phyloP scores from a whole-genome alignment of 2,113 vertebrate genomes.

The Solea solea region DNA sequence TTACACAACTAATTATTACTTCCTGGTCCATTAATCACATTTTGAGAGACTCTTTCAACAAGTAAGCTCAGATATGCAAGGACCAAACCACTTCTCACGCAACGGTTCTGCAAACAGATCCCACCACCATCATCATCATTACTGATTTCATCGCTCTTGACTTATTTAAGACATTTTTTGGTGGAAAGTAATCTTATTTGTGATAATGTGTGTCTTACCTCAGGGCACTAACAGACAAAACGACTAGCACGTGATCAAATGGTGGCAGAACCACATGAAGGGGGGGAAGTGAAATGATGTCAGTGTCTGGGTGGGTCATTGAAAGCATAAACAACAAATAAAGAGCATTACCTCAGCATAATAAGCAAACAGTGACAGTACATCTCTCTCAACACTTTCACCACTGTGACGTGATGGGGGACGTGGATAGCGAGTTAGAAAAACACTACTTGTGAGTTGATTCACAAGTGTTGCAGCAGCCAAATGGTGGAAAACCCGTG shows the following conservation, averaged over 20 bases:
- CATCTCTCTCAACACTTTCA: conserved; percentile 56
- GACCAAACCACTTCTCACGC: conserved; percentile 44
- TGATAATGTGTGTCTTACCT: conserved; percentile 59
- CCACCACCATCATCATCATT: conserved; percentile 24
- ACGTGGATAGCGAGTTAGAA: conserved; percentile 31
- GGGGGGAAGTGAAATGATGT: conserved; percentile 62
- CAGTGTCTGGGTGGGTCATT: conserved; percentile 65
- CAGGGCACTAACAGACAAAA: conserved; percentile 32
- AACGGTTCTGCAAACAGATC: conserved; percentile 33
- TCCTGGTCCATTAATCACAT: conserved; percentile 69
- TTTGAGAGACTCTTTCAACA: conserved; percentile 30
- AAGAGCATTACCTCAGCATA: conserved; percentile 70
- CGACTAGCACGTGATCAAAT: conserved; percentile 40
- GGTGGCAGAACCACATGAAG: conserved; percentile 62
- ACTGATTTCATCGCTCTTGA: conserved; percentile 25
- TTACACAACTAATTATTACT: conserved; percentile 64
- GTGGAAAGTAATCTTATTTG: conserved; percentile 59
- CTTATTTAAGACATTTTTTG: conserved; percentile 54
- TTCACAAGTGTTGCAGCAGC: conserved; percentile 32
- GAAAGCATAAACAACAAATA: conserved; percentile 69
- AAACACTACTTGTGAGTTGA: conserved; percentile 34
- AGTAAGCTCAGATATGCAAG: conserved; percentile 34
- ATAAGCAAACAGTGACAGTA: conserved; percentile 60
- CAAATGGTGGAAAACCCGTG: conserved; percentile 19
- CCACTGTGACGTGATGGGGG: conserved; percentile 39